Evolutionary conservation across 2,797 vertebrate genomes (phyloP).

Genomic region (Knipowitschia caucasica): DNA sequence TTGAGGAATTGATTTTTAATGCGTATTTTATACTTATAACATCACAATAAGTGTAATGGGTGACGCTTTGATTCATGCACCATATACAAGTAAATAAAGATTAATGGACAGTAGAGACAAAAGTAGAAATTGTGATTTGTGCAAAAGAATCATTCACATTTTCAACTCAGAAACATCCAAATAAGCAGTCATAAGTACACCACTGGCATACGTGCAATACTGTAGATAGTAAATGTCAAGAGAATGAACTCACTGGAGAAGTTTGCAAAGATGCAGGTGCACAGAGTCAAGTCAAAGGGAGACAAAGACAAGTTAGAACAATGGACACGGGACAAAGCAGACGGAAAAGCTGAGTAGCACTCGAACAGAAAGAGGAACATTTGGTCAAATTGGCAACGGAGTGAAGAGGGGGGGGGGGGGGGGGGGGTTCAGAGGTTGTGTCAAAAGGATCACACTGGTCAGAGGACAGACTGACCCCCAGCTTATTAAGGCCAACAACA

Average conservation of each 20-base stretch:
- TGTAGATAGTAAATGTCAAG: background rate
- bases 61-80: too few relatives aligned
- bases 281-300: slow-evolving; percentile 1
- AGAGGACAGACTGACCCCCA: slow-evolving; percentile 42
- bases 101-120: too few relatives aligned
- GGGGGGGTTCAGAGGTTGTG: slow-evolving; percentile 42
- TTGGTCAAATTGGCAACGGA: slow-evolving; percentile 9
- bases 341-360: background rate
- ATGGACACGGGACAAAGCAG: too few relatives aligned
- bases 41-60: too few relatives aligned
- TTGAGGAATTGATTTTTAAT: too few relatives aligned
- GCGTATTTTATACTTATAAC: too few relatives aligned
- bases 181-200: too few relatives aligned
- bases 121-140: too few relatives aligned
- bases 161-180: too few relatives aligned
- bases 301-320: slow-evolving; percentile 7
- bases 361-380: background rate
- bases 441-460: slow-evolving; percentile 42
- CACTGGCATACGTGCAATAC: too few relatives aligned
- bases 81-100: too few relatives aligned
- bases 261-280: background rate
- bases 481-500: slow-evolving; percentile 41
- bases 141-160: too few relatives aligned
- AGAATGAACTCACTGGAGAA: background rate
- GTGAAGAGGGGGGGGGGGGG: slow-evolving; percentile 11